Percentiles rank a stretch among this genome's conserved stretches.
Evolutionary conservation across 2,113 vertebrate species (phyloP).

Genomic region (Aleadryas rufinucha): DNA sequence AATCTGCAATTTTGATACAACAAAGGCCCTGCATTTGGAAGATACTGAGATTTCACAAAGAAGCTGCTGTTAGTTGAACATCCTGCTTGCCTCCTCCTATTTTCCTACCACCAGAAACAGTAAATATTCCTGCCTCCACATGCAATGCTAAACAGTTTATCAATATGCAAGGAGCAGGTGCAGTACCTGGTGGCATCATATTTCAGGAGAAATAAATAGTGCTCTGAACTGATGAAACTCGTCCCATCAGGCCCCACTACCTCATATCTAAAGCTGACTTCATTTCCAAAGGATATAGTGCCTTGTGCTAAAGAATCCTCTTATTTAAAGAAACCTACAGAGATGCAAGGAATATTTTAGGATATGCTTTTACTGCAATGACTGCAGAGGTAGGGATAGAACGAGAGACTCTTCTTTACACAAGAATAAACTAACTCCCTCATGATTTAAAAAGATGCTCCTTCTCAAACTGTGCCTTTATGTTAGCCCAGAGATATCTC

Average conservation of each 20-base stretch:
- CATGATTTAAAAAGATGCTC: neutral
- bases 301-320: neutral
- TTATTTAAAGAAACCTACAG: neutral
- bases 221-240: neutral
- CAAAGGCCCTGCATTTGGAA: neutral
- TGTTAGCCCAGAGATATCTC: neutral
- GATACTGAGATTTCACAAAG: neutral
- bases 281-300: constrained; percentile 15
- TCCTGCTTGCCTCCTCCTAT: neutral
- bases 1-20: neutral
- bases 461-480: neutral
- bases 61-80: neutral
- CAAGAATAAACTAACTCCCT: neutral
- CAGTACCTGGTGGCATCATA: constrained; percentile 31
- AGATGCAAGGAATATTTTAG: neutral
- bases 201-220: constrained; percentile 29
- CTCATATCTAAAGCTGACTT: constrained; percentile 6
- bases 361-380: neutral
- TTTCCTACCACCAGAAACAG: neutral
- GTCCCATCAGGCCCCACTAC: neutral
- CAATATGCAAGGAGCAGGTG: constrained; percentile 46
- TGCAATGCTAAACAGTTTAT: constrained; percentile 14
- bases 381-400: neutral
- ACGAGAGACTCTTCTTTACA: neutral
- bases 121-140: neutral